These are phyloP conservation scores for Zootermopsis nevadensis DNA, from an alignment of 2,888 invertebrate species.

Conservation along the genomic window DNA sequence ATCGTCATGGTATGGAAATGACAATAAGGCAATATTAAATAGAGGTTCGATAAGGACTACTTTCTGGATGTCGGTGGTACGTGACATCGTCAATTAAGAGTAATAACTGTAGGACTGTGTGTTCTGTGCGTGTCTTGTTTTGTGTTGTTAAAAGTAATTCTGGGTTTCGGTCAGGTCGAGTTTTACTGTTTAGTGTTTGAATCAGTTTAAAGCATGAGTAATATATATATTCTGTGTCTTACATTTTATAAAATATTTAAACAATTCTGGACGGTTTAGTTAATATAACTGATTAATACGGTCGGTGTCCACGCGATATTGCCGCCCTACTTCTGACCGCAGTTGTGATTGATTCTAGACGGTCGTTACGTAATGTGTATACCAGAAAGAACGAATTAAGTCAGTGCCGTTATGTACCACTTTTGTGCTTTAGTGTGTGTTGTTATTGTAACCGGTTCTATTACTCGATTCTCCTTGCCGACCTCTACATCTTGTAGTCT, in stretches of 20 bases:
- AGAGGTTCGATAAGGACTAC: no score
- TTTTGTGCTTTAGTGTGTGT: not conserved
- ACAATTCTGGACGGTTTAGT: no score
- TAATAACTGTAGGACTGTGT: not conserved
- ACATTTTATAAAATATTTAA: no score
- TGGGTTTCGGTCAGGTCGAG: not conserved
- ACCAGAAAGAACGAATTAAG: not conserved
- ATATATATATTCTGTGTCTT: not conserved
- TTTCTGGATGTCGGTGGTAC: no score
- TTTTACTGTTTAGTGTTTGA: not conserved
- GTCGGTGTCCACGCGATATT: no score
- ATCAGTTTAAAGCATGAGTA: not conserved
- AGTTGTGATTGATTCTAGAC: no score
- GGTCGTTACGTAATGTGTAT: no score
- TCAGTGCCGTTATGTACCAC: not conserved
- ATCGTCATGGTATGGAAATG: no score
- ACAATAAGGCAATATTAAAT: no score
- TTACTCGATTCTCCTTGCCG: not conserved
- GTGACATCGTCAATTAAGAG: not conserved
- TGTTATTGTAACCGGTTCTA: conserved; percentile 9
- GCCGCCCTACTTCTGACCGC: no score
- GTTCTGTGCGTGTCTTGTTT: conserved; percentile 13
- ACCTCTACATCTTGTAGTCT: not conserved
- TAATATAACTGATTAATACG: no score
- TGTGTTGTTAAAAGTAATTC: conserved; percentile 4